These are phyloP conservation scores for Rhinolophus ferrumequinum DNA, from an alignment of 2,113 vertebrate species.

Conservation along the genomic window DNA sequence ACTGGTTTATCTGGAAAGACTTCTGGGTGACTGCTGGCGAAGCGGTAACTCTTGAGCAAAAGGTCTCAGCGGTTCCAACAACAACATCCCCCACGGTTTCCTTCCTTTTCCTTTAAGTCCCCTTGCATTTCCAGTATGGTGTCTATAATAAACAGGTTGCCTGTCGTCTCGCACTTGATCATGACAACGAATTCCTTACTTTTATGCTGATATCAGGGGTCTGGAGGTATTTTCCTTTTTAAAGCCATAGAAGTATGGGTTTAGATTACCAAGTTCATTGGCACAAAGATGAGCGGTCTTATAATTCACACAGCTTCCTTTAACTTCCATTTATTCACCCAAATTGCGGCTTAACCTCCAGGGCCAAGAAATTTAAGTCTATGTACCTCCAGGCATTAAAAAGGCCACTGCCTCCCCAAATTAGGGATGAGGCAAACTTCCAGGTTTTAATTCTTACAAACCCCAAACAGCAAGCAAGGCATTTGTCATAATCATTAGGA, in stretches of 20 bases:
- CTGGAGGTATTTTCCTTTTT: neutral
- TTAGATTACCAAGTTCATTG: neutral
- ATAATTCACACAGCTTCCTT: neutral
- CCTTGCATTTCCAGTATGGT: neutral
- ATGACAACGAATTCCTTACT: neutral
- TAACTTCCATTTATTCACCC: neutral
- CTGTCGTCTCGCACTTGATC: neutral
- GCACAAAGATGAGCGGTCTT: neutral
- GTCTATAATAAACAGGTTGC: neutral
- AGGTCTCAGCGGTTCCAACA: neutral
- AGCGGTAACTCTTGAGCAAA: neutral
- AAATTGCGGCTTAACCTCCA: neutral
- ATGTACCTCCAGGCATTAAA: neutral
- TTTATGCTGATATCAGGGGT: neutral
- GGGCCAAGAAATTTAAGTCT: neutral
- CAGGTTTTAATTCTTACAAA: neutral
- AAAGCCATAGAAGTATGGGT: neutral
- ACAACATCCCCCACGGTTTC: neutral
- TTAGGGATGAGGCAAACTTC: neutral
- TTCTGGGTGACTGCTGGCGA: neutral
- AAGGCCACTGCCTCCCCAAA: neutral
- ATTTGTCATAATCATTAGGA: neutral
- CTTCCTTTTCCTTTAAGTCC: neutral
- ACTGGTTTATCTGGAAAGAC: conserved; percentile 14
- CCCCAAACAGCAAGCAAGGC: neutral